Evolutionary conservation across 2,888 invertebrate genomes (phyloP).

Genomic region (Tetheella fluctuosa): DNA sequence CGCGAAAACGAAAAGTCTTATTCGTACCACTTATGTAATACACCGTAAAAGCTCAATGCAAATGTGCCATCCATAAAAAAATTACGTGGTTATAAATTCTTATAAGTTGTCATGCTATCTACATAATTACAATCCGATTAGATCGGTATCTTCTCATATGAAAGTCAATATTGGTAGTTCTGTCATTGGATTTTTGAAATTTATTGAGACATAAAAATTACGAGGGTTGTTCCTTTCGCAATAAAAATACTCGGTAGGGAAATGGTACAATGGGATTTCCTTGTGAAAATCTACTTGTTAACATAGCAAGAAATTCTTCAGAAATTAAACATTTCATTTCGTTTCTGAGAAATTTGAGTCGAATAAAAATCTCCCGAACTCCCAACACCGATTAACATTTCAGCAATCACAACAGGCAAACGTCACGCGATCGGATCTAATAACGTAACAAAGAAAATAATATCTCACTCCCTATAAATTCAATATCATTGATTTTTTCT

Average conservation of each 20-base stretch:
- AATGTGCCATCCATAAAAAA: constrained; percentile 13
- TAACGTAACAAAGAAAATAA: constrained; percentile 70
- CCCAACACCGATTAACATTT: constrained; percentile 74
- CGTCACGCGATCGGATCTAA: constrained; percentile 62
- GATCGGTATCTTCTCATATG: constrained; percentile 12
- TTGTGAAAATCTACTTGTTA: constrained; percentile 9
- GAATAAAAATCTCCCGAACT: constrained; percentile 64
- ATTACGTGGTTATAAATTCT: constrained; percentile 14
- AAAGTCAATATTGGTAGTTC: constrained; percentile 12
- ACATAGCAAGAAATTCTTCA: constrained; percentile 14
- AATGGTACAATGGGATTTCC: constrained; percentile 9
- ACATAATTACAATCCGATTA: constrained; percentile 14
- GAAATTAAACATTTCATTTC: constrained; percentile 22
- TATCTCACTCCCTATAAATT: constrained; percentile 58
- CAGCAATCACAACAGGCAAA: constrained; percentile 70
- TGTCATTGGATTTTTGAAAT: constrained; percentile 7
- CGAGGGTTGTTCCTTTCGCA: constrained; percentile 7
- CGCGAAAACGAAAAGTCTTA: constrained; percentile 32
- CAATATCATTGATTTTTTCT: constrained; percentile 67
- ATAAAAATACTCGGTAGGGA: constrained; percentile 13
- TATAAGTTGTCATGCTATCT: constrained; percentile 14
- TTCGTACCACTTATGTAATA: constrained; percentile 9
- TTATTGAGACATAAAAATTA: constrained; percentile 10
- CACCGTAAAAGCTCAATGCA: not conserved
- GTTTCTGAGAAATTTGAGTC: constrained; percentile 59